A percentile compares a stretch with the other conserved stretches of the same genome.
Conservation (phyloP, 1,140 invertebrate species). For the Apis mellifera region Amel_HAv3.1 CM009936.2:3312501-3313000, state of each 20-base stretch:
- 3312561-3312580: neutral
- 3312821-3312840: neutral
- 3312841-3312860: neutral
- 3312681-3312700: neutral
- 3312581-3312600: neutral
- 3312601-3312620: slow-evolving; percentile 19
- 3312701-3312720: too few species aligned
- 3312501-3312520: neutral
- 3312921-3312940: too few species aligned
- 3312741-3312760: too few species aligned
- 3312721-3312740: too few species aligned
- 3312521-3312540: neutral
- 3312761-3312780: neutral
- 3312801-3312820: neutral
- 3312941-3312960: too few species aligned
- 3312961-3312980: too few species aligned
- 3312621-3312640: neutral
- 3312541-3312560: slow-evolving; percentile 4
- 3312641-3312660: slow-evolving; percentile 18
- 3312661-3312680: neutral
- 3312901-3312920: too few species aligned
- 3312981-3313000: too few species aligned
- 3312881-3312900: too few species aligned
- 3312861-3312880: too few species aligned
- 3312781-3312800: neutral